These are phyloP conservation scores for Coryphaenoides rupestris DNA, from an alignment of 2,113 vertebrate genomes.

Conservation along the genomic window DNA sequence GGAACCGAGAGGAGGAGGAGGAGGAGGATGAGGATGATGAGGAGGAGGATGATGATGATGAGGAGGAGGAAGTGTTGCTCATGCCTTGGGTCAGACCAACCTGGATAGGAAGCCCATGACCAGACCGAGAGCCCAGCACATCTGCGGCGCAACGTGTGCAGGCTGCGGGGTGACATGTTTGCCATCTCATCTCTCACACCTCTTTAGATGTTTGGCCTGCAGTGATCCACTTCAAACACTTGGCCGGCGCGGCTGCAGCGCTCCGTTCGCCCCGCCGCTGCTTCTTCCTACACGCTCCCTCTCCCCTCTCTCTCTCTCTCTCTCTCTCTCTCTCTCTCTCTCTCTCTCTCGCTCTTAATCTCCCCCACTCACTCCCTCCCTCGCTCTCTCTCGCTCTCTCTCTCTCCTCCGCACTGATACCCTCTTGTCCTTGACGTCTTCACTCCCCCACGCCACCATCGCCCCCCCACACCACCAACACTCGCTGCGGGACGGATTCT, in stretches of 20 bases:
- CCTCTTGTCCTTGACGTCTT: slow-evolving; percentile 78
- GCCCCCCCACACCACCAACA: too few species aligned
- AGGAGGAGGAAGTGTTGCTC: slow-evolving; percentile 66
- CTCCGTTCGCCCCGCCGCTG: slow-evolving; percentile 31
- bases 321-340: slow-evolving; percentile 31
- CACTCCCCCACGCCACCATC: slow-evolving; percentile 33
- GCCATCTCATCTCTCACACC: slow-evolving; percentile 89
- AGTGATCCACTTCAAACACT: slow-evolving; percentile 86
- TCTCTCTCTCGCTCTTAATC: slow-evolving; percentile 25
- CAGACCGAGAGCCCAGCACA: slow-evolving; percentile 89
- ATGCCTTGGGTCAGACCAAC: slow-evolving; percentile 90
- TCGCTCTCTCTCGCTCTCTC: slow-evolving; percentile 74
- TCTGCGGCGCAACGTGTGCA: slow-evolving; percentile 91
- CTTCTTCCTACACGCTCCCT: slow-evolving; percentile 9
- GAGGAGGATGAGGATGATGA: too few species aligned
- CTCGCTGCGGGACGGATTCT: slow-evolving; percentile 4
- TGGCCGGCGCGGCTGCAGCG: slow-evolving; percentile 68
- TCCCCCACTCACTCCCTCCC: slow-evolving; percentile 42
- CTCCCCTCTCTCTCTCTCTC: slow-evolving; percentile 32
- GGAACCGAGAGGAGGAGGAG: slow-evolving; percentile 14
- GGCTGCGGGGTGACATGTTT: slow-evolving; percentile 86
- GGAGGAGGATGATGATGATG: too few species aligned
- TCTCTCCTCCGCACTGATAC: slow-evolving; percentile 79
- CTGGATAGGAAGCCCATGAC: slow-evolving; percentile 86
- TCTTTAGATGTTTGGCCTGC: slow-evolving; percentile 87